phyloP scores from a whole-genome alignment of 2,888 invertebrate species.

The Chrysolina americana region DNA sequence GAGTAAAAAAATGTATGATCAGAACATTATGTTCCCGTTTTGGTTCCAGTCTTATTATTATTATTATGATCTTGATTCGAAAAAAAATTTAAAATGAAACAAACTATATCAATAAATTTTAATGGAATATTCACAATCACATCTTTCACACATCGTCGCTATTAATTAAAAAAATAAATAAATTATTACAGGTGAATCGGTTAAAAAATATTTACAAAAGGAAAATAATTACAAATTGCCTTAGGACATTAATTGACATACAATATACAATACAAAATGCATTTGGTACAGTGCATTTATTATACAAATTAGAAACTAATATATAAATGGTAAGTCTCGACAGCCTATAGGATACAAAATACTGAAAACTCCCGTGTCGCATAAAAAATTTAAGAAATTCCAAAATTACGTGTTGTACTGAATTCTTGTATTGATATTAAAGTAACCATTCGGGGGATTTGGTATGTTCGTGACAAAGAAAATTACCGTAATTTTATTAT shows the following conservation, averaged over 20 bases:
- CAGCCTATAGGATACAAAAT: conserved; percentile 48
- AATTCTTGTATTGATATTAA: too few relatives aligned
- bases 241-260: conserved; percentile 59
- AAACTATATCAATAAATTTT: conserved; percentile 4
- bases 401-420: too few relatives aligned
- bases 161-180: conserved; percentile 48
- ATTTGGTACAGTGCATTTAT: conserved; percentile 57
- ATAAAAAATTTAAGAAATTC: too few relatives aligned
- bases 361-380: background rate
- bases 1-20: too few relatives aligned
- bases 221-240: conserved; percentile 60
- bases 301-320: conserved; percentile 41
- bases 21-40: too few relatives aligned
- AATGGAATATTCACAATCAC: conserved; percentile 25
- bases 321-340: conserved; percentile 54
- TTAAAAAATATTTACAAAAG: conserved; percentile 62
- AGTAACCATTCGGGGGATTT: too few relatives aligned
- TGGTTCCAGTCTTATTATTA: too few relatives aligned
- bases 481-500: too few relatives aligned
- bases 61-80: too few relatives aligned
- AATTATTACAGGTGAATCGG: conserved; percentile 49
- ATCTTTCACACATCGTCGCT: conserved; percentile 29
- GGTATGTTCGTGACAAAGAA: too few relatives aligned
- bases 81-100: background rate
- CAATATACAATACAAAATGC: conserved; percentile 59